Base-by-base conservation (phyloP, 1,140 invertebrate genomes). In the Triops longicaudatus region DNA sequence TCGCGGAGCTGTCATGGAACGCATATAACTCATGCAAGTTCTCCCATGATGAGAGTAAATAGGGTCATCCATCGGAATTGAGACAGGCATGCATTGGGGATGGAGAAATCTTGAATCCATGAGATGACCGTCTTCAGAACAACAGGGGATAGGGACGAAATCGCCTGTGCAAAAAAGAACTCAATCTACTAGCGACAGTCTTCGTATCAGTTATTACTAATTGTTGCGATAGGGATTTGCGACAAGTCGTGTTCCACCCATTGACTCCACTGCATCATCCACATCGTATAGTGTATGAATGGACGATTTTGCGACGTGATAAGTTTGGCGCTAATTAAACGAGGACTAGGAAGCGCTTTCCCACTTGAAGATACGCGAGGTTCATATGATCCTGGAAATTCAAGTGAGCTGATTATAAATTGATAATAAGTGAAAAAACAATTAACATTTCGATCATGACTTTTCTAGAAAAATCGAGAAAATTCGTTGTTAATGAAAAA, bases 321-420 rank as follows among this genome's bases (percentile, higher is more conserved):
- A 0, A 92, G 80, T 0, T 87, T 84, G 41, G 89, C 84, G 78
- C 91, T 93, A 0, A 96, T 85, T 14, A 89, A 82, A 42, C 94
- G 86, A 17, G 92, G 83, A 77, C 87, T 85, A 5, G 94, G 94
- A 42, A 96, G 84, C 42, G 73, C 22, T 27, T 78, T 26, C 10
- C 82, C 81, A 63, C 80, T 79, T 5, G 76, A 72, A 11, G 80
- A 78, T 31, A 77, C 74, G n/a, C 83, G 63, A 9, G 81, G 81
- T 10, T 76, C 78, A 26, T 78, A 79, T 12, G 85, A 80, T 37
- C 84, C 83, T 84, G 73, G 6, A 76, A 72, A 42, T 76, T 73
- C 43, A 14, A n/a, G n/a, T n/a, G n/a, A n/a, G n/a, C n/a, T n/a
- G n/a, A n/a, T n/a, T n/a, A n/a, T n/a, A n/a, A n/a, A n/a, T n/a